These are phyloP conservation scores for Erebia palarica DNA, from an alignment of 2,888 invertebrate species.

Conservation along the genomic window DNA sequence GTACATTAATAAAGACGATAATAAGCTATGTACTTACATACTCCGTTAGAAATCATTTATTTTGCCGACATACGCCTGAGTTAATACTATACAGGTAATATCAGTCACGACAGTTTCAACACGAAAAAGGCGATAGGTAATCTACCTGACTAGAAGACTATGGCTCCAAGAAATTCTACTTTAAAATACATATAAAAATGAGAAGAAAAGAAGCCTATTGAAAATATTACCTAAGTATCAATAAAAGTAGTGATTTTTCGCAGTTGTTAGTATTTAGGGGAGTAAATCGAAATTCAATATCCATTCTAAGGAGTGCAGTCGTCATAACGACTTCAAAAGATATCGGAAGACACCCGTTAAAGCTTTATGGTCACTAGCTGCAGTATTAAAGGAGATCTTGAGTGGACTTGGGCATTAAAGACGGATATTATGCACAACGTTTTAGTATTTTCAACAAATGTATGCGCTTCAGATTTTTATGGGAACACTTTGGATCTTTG, in stretches of 20 bases:
- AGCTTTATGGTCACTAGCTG: slow-evolving; percentile 39
- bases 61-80: too few relatives aligned
- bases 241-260: slow-evolving; percentile 30
- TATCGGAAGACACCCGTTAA: slow-evolving; percentile 42
- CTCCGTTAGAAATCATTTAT: too few relatives aligned
- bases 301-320: slow-evolving; percentile 41
- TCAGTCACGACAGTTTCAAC: background rate
- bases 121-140: background rate
- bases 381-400: slow-evolving; percentile 31
- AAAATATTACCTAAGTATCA: background rate
- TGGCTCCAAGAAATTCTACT: background rate
- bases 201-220: background rate
- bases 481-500: slow-evolving; percentile 8
- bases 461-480: slow-evolving; percentile 28
- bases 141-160: background rate
- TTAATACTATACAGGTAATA: too few relatives aligned
- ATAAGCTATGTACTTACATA: too few relatives aligned
- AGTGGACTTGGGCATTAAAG: slow-evolving; percentile 20
- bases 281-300: slow-evolving; percentile 52
- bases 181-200: background rate
- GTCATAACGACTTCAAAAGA: slow-evolving; percentile 43
- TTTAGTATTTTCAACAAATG: slow-evolving; percentile 2
- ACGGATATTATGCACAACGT: slow-evolving; percentile 11
- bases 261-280: slow-evolving; percentile 33
- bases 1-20: too few relatives aligned